Conservation (phyloP, 2,888 invertebrate genomes). For the Callimorpha dominula region DNA sequence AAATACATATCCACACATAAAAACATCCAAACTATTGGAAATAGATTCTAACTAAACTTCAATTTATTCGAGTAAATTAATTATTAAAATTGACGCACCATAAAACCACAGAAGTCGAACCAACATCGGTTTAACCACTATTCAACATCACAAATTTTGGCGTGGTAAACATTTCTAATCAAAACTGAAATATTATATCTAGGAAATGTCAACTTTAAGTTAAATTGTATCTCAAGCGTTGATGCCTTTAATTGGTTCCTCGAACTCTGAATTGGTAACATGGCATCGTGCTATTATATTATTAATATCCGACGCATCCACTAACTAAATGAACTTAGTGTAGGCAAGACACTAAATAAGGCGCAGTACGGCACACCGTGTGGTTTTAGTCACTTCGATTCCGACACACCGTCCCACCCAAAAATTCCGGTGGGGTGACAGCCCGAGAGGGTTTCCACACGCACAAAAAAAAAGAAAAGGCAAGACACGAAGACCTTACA, state of each 20-base stretch:
- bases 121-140: neutral
- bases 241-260: conserved; percentile 18
- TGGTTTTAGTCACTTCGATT: no score
- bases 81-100: neutral
- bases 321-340: conserved; percentile 2
- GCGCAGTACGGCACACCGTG: no score
- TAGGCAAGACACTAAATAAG: no score
- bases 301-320: neutral
- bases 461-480: no score
- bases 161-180: conserved; percentile 15
- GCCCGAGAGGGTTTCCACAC: no score
- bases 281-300: conserved; percentile 1
- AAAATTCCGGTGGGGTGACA: no score
- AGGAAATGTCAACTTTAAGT: conserved; percentile 17
- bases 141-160: neutral
- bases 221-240: conserved; percentile 1
- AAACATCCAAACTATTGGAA: neutral
- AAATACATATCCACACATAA: neutral
- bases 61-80: neutral
- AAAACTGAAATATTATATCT: conserved; percentile 9
- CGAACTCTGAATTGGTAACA: neutral
- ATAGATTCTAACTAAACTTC: neutral
- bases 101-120: neutral
- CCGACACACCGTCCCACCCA: no score
- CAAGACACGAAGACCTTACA: no score